Evolutionary conservation across 1,140 invertebrate genomes (phyloP).

Genomic region (Cyphomyrmex costatus): DNA sequence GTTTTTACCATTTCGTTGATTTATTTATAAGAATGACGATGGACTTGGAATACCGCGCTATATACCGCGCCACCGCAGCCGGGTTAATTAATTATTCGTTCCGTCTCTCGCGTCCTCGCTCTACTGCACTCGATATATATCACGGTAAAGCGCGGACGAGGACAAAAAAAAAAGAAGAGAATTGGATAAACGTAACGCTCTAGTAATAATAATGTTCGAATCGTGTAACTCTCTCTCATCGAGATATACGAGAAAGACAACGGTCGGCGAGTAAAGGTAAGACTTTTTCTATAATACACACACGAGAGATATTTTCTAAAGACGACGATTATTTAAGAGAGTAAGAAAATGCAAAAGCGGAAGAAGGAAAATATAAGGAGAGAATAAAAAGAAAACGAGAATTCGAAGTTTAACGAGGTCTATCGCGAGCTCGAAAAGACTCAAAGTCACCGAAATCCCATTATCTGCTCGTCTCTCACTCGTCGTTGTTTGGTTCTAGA

Average conservation of each 20-base stretch:
- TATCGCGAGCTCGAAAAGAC: constrained; percentile 8
- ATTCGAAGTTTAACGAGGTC: constrained; percentile 1
- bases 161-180: not conserved
- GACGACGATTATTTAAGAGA: constrained; percentile 49
- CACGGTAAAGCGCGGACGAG: constrained; percentile 33
- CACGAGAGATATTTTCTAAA: constrained; percentile 52
- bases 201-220: constrained; percentile 41
- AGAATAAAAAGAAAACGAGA: not conserved
- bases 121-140: constrained; percentile 35
- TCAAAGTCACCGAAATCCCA: constrained; percentile 22
- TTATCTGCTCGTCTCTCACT: constrained; percentile 30
- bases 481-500: constrained; percentile 33
- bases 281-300: constrained; percentile 55
- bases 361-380: not conserved
- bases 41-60: constrained; percentile 19
- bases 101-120: constrained; percentile 52
- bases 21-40: constrained; percentile 45
- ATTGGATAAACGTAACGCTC: constrained; percentile 40
- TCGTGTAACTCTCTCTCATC: constrained; percentile 32
- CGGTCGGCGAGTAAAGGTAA: constrained; percentile 50
- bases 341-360: not conserved
- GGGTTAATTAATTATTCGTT: constrained; percentile 52
- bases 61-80: not conserved
- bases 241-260: not conserved
- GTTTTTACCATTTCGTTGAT: constrained; percentile 30